These are phyloP conservation scores for Catharus bicknelli DNA, from an alignment of 2,113 vertebrate genomes.

Conservation along the genomic window DNA sequence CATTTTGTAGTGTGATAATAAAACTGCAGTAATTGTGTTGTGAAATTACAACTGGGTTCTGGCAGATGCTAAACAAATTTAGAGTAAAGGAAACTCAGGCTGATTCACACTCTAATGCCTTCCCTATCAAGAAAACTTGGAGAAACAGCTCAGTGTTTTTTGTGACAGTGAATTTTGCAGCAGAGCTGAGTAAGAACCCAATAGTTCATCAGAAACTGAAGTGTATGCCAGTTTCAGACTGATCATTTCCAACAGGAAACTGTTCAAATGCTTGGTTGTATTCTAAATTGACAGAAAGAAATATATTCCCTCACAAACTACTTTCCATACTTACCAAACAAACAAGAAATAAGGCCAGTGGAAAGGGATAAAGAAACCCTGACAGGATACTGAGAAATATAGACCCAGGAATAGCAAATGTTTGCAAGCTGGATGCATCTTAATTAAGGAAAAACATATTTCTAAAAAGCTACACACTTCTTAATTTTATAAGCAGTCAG, in stretches of 20 bases:
- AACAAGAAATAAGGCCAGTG: conserved; percentile 93
- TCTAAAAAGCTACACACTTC: background rate
- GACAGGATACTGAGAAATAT: conserved; percentile 98
- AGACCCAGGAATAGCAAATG: conserved; percentile 96
- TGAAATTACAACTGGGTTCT: background rate
- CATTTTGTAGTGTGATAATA: background rate
- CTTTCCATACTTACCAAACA: conserved; percentile 89
- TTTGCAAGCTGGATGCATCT: conserved; percentile 86
- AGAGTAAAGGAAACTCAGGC: background rate
- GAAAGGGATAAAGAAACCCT: conserved; percentile 98
- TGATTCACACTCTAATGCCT: background rate
- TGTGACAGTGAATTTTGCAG: background rate
- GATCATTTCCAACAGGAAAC: background rate
- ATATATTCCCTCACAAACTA: background rate
- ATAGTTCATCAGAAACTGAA: background rate
- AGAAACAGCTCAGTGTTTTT: background rate
- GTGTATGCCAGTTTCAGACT: background rate
- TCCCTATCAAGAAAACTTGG: background rate
- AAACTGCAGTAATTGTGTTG: background rate
- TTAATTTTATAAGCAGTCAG: background rate
- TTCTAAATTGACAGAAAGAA: background rate
- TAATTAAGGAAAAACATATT: conserved; percentile 75
- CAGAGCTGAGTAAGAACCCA: background rate
- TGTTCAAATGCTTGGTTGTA: background rate
- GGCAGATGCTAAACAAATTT: background rate